Percentiles rank a stretch among this genome's conserved stretches.
phyloP scores from a whole-genome alignment of 2,888 invertebrate genomes.

The Cantharis rustica region DNA sequence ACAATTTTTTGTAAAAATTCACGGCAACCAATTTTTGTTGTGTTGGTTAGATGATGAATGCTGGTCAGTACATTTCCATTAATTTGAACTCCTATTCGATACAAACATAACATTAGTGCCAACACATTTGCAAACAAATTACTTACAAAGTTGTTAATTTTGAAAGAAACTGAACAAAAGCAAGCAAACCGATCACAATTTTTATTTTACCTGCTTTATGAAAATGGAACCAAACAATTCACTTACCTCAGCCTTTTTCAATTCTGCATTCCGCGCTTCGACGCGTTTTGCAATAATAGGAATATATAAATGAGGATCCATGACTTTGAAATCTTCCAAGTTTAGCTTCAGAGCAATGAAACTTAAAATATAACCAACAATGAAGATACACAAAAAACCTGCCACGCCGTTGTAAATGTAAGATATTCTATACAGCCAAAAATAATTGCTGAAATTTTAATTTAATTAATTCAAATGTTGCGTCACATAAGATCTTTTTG shows the following conservation, averaged over 20 bases:
- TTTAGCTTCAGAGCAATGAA: constrained; percentile 41
- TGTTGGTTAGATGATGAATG: not conserved
- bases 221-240: not conserved
- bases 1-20: not conserved
- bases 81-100: constrained; percentile 10
- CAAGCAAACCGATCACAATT: not conserved
- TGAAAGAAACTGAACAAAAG: not conserved
- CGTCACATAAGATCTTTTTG: not conserved
- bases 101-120: not conserved
- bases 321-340: not conserved
- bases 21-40: not conserved
- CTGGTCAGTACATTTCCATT: not conserved
- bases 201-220: not conserved
- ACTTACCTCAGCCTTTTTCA: not conserved
- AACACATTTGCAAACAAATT: constrained; percentile 11
- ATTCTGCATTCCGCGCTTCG: not conserved
- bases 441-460: constrained; percentile 52
- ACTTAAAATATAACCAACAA: constrained; percentile 61
- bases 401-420: constrained; percentile 73
- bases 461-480: not conserved
- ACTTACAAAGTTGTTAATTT: not conserved
- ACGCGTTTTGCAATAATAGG: not conserved
- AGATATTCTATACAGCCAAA: constrained; percentile 73
- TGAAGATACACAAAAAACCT: constrained; percentile 59
- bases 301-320: not conserved